Evolutionary conservation across 92 coral and sea anemone species (phyloP), one percentile per base, ranked within the genome.

Genomic region (Pocillopora grandis): DNA sequence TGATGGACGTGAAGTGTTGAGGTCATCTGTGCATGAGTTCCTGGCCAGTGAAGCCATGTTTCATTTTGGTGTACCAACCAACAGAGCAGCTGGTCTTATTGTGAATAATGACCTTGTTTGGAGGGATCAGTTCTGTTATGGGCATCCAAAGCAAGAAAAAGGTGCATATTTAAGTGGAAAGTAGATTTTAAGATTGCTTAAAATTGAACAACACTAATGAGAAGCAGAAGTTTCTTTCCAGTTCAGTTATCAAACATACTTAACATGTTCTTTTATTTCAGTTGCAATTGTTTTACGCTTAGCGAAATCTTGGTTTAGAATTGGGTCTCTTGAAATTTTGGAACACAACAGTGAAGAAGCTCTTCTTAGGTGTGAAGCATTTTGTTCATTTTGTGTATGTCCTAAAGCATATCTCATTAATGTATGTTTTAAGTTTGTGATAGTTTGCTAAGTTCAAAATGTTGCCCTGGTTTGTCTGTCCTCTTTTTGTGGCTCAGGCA

Each of bases 41-140:
- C 93, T 95, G 16, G 98, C 97, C n/a, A 95, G 98, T 82, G 98
- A 95, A 82, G 98, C 94, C 56, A 93, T 95, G 98, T 85, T 90
- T 71, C 72, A 90, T 69, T 86, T 95, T 10, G 94, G 98, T 18
- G 82, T 95, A 35, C 98, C 98, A 6, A 95, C 98, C 23, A 94
- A 94, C 58, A 82, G 98, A 82, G 98, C 96, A 15, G 95, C 94
- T 76, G 89, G 94, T 62, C 82, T 96, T 71, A 90, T 94, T 62
- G 91, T 90, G 55, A 92, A 96, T 65, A 76, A 87, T 60, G 95
- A 89, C 36, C 84, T 57, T 33, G 94, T 96, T 10, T 96, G 98
- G 98, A 94, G 98, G 76, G 98, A 96, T 81, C 95, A 90, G 90
- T 96, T 94, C 61, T 96, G 94, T 73, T 93, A 96, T 89, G 98